A percentile compares a stretch with the other conserved stretches of the same genome.
Conservation (phyloP, 2,888 invertebrate species). For the Venustoraphidia nigricollis region DNA sequence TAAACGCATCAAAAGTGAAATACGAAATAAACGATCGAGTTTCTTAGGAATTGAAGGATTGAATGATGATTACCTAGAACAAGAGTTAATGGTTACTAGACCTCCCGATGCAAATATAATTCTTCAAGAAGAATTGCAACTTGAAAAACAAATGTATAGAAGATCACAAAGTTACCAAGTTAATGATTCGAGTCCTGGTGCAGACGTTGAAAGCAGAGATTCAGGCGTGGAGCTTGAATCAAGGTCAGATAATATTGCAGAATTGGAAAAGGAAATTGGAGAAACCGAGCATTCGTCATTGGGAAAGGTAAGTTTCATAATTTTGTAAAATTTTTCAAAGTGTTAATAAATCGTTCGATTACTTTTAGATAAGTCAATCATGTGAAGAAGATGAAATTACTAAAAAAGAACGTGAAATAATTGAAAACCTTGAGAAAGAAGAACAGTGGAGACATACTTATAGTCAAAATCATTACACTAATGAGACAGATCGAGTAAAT, state of each 20-base stretch:
- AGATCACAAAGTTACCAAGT: slow-evolving; percentile 17
- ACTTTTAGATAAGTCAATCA: background rate
- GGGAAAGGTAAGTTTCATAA: slow-evolving; percentile 1
- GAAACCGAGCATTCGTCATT: slow-evolving; percentile 44
- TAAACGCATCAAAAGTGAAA: slow-evolving; percentile 71
- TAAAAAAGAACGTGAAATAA: slow-evolving; percentile 48
- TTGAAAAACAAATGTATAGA: slow-evolving; percentile 61
- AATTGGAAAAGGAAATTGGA: background rate
- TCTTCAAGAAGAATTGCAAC: slow-evolving; percentile 63
- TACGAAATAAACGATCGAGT: slow-evolving; percentile 68
- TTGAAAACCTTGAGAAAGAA: slow-evolving; percentile 44
- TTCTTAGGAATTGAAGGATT: slow-evolving; percentile 73
- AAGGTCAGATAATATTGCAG: slow-evolving; percentile 14
- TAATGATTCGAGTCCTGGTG: slow-evolving; percentile 23
- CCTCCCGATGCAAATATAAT: slow-evolving; percentile 69
- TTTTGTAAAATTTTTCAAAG: background rate
- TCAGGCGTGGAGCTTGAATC: slow-evolving; percentile 59
- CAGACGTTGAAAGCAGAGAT: slow-evolving; percentile 48
- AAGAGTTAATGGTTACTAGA: slow-evolving; percentile 42
- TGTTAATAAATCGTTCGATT: background rate
- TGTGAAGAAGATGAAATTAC: slow-evolving; percentile 58
- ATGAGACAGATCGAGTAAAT: too few relatives aligned
- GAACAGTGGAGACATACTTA: slow-evolving; percentile 38
- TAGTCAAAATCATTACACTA: background rate
- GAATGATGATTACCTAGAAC: slow-evolving; percentile 50